Evolutionary conservation across 1,140 invertebrate species (phyloP).

Genomic region (Ceratosolen solmsi): DNA sequence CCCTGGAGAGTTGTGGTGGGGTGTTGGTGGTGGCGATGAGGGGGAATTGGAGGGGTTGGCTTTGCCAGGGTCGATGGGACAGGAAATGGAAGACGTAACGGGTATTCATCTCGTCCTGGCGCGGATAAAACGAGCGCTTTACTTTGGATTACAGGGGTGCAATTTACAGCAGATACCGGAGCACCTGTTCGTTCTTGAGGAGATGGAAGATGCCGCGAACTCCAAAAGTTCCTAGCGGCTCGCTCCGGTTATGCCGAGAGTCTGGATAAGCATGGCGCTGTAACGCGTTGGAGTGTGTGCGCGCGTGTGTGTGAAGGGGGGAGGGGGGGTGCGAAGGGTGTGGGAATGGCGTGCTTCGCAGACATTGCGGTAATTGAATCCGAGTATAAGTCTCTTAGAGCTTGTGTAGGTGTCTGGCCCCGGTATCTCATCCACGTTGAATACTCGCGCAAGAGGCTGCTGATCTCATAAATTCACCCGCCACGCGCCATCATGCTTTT

Average conservation of each 20-base stretch:
- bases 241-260: neutral
- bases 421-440: slow-evolving; percentile 29
- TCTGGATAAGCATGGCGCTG: too few species aligned
- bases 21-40: slow-evolving; percentile 36
- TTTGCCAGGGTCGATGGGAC: too few species aligned
- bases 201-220: slow-evolving; percentile 59
- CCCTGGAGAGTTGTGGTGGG: too few species aligned
- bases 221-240: neutral
- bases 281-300: neutral
- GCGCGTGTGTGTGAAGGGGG: neutral
- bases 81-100: slow-evolving; percentile 59
- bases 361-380: slow-evolving; percentile 75
- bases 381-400: slow-evolving; percentile 62
- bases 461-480: slow-evolving; percentile 48
- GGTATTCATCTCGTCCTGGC: slow-evolving; percentile 70
- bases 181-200: slow-evolving; percentile 72
- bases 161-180: slow-evolving; percentile 72
- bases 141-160: slow-evolving; percentile 73
- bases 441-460: slow-evolving; percentile 24
- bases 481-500: neutral
- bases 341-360: slow-evolving; percentile 71
- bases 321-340: slow-evolving; percentile 51
- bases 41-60: slow-evolving; percentile 24
- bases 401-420: slow-evolving; percentile 58
- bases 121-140: slow-evolving; percentile 74